Evolutionary conservation across 2,113 vertebrate genomes (phyloP).

Genomic region (Nesoenas mayeri): DNA sequence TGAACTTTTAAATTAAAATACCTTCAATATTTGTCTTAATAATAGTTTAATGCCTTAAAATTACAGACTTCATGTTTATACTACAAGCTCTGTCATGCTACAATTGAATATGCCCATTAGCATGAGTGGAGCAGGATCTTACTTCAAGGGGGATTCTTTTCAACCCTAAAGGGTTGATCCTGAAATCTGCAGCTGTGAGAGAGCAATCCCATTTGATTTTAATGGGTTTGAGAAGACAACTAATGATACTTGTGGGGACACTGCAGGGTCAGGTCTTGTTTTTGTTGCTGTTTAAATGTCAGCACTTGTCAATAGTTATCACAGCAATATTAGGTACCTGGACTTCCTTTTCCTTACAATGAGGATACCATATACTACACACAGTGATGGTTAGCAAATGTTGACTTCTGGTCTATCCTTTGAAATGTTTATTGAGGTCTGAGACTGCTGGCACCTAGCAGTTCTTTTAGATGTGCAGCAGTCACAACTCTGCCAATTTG

Average conservation of each 20-base stretch:
- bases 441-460: not conserved
- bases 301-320: not conserved
- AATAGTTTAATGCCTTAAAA: slow-evolving; percentile 36
- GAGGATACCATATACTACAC: not conserved
- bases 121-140: not conserved
- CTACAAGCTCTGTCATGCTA: slow-evolving; percentile 36
- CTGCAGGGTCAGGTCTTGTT: not conserved
- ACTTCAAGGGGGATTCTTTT: not conserved
- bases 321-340: not conserved
- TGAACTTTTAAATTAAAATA: slow-evolving; percentile 65
- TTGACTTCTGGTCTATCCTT: not conserved
- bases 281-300: slow-evolving; percentile 7
- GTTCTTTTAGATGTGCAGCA: not conserved
- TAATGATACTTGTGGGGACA: not conserved
- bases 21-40: slow-evolving; percentile 39
- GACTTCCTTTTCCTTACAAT: not conserved
- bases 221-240: not conserved
- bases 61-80: slow-evolving; percentile 37
- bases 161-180: not conserved
- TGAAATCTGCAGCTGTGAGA: not conserved
- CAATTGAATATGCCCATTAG: not conserved
- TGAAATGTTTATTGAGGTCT: slow-evolving; percentile 6
- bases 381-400: not conserved
- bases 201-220: not conserved
- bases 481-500: not conserved